Evolutionary conservation across 2,113 vertebrate genomes (phyloP).

Genomic region (Notarius quadriscutis): DNA sequence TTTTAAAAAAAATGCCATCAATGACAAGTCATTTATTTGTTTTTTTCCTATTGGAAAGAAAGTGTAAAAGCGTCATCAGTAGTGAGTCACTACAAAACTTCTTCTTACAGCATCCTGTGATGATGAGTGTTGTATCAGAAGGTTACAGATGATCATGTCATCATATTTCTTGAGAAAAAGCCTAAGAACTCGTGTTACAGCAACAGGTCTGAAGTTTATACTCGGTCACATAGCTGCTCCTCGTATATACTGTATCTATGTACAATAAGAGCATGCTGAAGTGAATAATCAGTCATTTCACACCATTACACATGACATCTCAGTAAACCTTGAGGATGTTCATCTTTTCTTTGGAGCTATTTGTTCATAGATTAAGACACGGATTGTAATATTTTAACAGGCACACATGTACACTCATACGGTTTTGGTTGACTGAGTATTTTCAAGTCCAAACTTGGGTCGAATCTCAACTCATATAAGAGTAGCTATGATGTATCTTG

Average conservation of each 20-base stretch:
- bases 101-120: not conserved
- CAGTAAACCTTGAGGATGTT: not conserved
- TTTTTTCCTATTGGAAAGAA: no score
- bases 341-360: not conserved
- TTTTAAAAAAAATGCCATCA: no score
- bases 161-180: not conserved
- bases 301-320: not conserved
- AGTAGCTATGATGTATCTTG: no score
- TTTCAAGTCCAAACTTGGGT: no score
- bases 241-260: not conserved
- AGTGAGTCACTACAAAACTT: not conserved
- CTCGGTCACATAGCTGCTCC: not conserved
- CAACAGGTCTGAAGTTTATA: not conserved
- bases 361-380: not conserved
- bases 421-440: no score
- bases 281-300: not conserved
- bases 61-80: not conserved
- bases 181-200: not conserved
- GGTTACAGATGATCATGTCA: not conserved
- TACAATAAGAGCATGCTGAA: not conserved
- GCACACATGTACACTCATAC: no score
- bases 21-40: no score
- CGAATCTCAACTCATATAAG: no score
- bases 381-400: no score
- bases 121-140: not conserved